Conservation (phyloP, 2,888 invertebrate genomes). For the Scaptomyza parva region DNA sequence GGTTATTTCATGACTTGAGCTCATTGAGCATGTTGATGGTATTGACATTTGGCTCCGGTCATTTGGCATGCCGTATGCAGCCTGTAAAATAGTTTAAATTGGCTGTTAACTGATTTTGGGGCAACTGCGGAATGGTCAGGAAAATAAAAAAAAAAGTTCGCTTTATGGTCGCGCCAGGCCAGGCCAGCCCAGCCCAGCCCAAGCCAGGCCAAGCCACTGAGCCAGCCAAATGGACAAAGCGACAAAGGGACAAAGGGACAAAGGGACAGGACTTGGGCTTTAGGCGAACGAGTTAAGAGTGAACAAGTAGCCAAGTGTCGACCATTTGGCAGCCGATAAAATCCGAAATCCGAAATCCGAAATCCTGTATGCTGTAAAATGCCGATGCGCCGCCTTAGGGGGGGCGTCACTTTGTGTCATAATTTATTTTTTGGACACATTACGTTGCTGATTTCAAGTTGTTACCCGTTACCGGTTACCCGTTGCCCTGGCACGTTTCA, state of each 20-base stretch:
- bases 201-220: constrained; percentile 62
- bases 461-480: constrained; percentile 36
- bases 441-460: constrained; percentile 38
- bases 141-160: constrained; percentile 40
- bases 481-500: constrained; percentile 29
- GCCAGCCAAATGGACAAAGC: no score
- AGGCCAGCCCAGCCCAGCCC: constrained; percentile 64
- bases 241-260: constrained; percentile 31
- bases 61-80: constrained; percentile 72
- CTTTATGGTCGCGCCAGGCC: constrained; percentile 62
- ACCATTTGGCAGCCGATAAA: constrained; percentile 77
- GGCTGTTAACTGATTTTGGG: constrained; percentile 76
- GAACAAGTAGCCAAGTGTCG: constrained; percentile 60
- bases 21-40: constrained; percentile 57
- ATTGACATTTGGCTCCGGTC: constrained; percentile 76
- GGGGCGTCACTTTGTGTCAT: constrained; percentile 44
- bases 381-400: constrained; percentile 43
- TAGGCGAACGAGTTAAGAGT: constrained; percentile 21
- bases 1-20: constrained; percentile 43
- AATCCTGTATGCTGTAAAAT: constrained; percentile 48
- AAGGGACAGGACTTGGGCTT: neutral
- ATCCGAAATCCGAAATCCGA: no score
- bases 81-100: constrained; percentile 74
- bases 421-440: constrained; percentile 38
- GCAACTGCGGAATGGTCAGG: constrained; percentile 42